Percentiles rank a stretch among this genome's conserved stretches.
phyloP scores from a whole-genome alignment of 2,888 invertebrate genomes.

The Ormyrus labotus region DNA sequence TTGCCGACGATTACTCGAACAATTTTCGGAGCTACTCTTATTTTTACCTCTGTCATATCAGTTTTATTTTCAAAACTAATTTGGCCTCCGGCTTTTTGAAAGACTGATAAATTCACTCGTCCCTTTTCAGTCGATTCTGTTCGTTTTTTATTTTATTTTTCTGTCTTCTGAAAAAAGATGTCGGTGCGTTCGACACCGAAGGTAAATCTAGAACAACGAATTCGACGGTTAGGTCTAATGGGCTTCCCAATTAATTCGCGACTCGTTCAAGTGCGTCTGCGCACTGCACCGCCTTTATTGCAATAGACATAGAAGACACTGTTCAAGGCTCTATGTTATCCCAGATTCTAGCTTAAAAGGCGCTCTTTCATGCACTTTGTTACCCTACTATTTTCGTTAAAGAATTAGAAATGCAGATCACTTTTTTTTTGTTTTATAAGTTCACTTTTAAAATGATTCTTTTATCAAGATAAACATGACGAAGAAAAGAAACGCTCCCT shows the following conservation, averaged over 20 bases:
- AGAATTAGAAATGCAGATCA: neutral
- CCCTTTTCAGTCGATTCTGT: no score
- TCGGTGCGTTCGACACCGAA: neutral
- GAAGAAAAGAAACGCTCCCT: no score
- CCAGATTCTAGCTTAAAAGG: neutral
- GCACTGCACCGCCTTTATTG: constrained; percentile 12
- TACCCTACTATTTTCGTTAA: no score
- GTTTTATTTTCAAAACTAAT: constrained; percentile 6
- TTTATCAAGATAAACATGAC: no score
- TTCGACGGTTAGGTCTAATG: constrained; percentile 45
- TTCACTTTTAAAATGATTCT: no score
- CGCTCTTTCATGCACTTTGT: neutral
- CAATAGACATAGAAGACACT: neutral
- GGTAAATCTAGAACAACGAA: constrained; percentile 14
- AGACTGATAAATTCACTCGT: no score
- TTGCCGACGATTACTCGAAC: neutral
- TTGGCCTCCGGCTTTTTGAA: no score
- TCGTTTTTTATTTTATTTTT: neutral
- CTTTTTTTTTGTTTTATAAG: no score
- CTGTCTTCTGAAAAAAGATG: constrained; percentile 5
- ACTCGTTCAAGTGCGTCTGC: neutral
- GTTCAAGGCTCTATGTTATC: constrained; percentile 8
- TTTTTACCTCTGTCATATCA: constrained; percentile 9
- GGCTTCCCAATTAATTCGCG: constrained; percentile 50
- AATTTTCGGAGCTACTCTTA: neutral